These are phyloP conservation scores for Vireo griseus DNA, from an alignment of 2,797 vertebrate species.

Conservation along the genomic window DNA sequence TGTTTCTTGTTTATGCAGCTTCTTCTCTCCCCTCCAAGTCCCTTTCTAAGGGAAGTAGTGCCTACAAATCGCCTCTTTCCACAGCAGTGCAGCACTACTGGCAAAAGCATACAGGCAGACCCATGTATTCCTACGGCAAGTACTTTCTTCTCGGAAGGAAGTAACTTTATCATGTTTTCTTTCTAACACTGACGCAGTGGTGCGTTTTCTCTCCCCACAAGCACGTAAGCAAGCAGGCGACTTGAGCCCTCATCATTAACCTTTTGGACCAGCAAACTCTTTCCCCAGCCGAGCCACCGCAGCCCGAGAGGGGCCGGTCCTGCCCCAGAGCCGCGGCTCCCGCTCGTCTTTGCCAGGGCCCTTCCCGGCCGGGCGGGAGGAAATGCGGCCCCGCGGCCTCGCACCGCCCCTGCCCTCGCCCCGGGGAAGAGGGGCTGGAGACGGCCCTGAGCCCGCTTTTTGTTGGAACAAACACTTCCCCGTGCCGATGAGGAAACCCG, in stretches of 20 bases:
- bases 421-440: neutral
- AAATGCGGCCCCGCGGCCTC: neutral
- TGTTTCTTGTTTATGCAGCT: neutral
- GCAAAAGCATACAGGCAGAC: neutral
- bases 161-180: neutral
- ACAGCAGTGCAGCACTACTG: neutral
- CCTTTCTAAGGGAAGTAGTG: neutral
- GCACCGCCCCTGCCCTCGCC: neutral
- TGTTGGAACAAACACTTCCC: slow-evolving; percentile 2
- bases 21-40: neutral
- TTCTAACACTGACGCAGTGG: neutral
- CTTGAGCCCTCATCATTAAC: neutral
- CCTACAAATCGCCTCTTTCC: neutral
- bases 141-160: neutral
- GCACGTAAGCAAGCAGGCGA: neutral
- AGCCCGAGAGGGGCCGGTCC: neutral
- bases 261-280: neutral
- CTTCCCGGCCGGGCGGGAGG: neutral
- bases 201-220: neutral
- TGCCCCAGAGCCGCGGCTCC: rapidly evolving
- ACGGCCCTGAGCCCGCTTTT: neutral
- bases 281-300: neutral
- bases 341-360: rapidly evolving
- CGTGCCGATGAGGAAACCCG: neutral
- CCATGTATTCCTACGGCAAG: neutral